Evolutionary conservation across 2,797 vertebrate species (phyloP).

Genomic region (Prionace glauca): DNA sequence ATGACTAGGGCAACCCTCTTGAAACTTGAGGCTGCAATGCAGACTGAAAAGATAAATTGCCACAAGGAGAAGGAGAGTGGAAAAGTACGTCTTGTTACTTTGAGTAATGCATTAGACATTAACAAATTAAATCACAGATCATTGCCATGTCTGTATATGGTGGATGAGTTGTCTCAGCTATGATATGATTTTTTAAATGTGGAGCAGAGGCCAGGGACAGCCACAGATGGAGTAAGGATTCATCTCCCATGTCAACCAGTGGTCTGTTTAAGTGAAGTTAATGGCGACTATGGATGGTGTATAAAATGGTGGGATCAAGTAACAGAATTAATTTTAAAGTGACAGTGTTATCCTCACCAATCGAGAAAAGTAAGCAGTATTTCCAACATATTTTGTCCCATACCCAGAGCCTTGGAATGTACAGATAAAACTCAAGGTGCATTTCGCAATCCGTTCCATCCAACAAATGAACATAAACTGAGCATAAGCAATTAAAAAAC

Average conservation of each 20-base stretch:
- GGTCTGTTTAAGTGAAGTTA: not conserved
- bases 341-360: not conserved
- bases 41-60: not conserved
- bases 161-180: not conserved
- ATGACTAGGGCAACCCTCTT: not conserved
- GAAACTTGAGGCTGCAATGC: not conserved
- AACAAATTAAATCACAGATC: too few species aligned
- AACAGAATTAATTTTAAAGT: not conserved
- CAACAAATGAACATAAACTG: not conserved
- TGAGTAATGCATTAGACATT: not conserved
- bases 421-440: not conserved
- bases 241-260: not conserved
- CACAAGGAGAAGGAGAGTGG: not conserved
- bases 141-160: not conserved
- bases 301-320: not conserved
- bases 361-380: not conserved
- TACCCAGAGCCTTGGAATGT: not conserved
- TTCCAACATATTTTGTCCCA: not conserved
- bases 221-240: not conserved
- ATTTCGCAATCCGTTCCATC: not conserved
- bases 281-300: not conserved
- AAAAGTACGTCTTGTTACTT: not conserved
- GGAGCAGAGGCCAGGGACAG: not conserved
- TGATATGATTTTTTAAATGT: not conserved
- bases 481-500: not conserved